Evolutionary conservation across 2,113 vertebrate species (phyloP), one percentile per base, ranked within the genome.

Genomic region (Cyprinodon variegatus): DNA sequence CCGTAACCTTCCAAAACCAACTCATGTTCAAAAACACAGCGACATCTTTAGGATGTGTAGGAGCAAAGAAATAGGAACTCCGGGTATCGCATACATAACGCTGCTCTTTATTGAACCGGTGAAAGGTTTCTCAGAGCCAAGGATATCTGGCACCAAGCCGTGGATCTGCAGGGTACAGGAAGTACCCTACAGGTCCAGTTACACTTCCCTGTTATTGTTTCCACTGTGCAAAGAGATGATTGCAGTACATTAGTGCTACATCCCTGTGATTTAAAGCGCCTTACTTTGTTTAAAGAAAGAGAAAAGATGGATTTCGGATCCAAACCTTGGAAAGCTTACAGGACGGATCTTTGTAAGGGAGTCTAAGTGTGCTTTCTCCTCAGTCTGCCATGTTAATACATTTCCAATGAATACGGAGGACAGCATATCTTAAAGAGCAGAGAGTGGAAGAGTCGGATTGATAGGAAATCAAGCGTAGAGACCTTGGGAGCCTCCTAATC

Each of bases 401-500:
- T 17, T 67, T 20, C 11, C 20, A 68, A 68, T 68, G 1, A n/a
- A 14, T 53, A 17, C 22, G 11, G 29, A 15, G 36, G 40, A 29
- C 36, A 57, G 13, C 5, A 7, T n/a, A 12, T 20, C 67, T 50
- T 1, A 53, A 37, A 36, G 57, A 12, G 61, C 22, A 68, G 8
- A 40, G 2, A 48, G 15, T 29, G 3, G 9, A 43, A 59, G 29
- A 59, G 61, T 2, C n/a, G 10, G 12, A 37, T 15, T 60, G 0
- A 61, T 4, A 60, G 36, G 43, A 65, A 81, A 38, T 80, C 29
- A 20, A 68, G 53, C 37, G 37, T 1, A 3, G 70, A 8, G 68
- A 64, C 17, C 37, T 36, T 4, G 4, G 46, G 69, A 82, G 77
- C 71, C 72, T 83, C 67, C 40, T 83, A 81, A 87, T 87, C 70